A percentile compares a stretch with the other conserved stretches of the same genome.
These are phyloP conservation scores for Meteorus sp. DNA, from an alignment of 1,140 invertebrate species.

Conservation along the genomic window DNA sequence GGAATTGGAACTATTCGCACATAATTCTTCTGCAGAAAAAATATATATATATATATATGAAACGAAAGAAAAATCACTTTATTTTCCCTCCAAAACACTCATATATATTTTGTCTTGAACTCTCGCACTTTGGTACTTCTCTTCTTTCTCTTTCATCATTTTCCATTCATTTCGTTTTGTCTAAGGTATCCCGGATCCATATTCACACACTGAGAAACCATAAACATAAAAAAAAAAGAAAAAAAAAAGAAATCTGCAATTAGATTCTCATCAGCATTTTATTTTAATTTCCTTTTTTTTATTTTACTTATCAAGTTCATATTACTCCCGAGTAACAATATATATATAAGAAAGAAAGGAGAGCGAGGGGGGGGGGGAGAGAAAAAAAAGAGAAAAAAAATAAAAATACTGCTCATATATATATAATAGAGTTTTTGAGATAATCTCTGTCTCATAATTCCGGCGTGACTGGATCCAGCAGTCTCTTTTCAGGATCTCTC, in stretches of 20 bases:
- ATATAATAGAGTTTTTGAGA: slow-evolving; percentile 12
- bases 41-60: neutral
- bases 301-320: too few relatives aligned
- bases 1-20: neutral
- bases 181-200: neutral
- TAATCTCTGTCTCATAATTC: too few relatives aligned
- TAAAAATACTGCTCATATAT: slow-evolving; percentile 6
- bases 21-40: neutral
- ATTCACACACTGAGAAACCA: neutral
- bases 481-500: slow-evolving; percentile 53
- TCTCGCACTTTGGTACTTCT: slow-evolving; percentile 23
- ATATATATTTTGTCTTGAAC: neutral
- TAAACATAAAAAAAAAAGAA: slow-evolving; percentile 1
- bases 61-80: neutral
- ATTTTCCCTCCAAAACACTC: neutral
- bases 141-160: neutral
- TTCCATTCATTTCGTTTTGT: neutral
- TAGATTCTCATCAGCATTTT: too few relatives aligned
- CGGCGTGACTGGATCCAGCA: slow-evolving; percentile 53
- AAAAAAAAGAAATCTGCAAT: slow-evolving; percentile 6
- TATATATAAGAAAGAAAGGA: too few relatives aligned
- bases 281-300: too few relatives aligned
- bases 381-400: neutral
- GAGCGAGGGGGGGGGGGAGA: neutral
- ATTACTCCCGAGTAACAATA: too few relatives aligned